Conservation (phyloP, 64 coral and sea anemone species). For the Pachyseris speciosa region DNA sequence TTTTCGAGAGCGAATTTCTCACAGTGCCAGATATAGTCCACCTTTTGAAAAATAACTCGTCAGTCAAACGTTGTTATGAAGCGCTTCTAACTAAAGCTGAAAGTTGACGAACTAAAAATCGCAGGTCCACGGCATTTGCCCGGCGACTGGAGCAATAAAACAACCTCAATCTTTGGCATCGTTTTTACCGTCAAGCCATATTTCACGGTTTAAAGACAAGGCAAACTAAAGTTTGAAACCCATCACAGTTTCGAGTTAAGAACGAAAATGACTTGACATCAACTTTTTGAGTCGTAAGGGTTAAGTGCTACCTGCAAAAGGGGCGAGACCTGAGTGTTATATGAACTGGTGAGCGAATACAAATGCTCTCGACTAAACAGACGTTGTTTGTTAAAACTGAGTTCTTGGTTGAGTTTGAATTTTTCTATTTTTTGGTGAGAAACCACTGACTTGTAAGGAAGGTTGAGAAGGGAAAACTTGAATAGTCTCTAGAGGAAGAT, state of each 20-base stretch:
- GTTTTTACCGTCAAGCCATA: background rate
- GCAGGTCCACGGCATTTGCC: too few relatives aligned
- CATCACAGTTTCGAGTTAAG: background rate
- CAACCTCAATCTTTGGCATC: too few relatives aligned
- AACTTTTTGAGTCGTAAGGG: background rate
- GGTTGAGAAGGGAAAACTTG: too few relatives aligned
- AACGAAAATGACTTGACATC: background rate
- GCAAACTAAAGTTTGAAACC: background rate
- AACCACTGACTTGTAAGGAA: background rate
- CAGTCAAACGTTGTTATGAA: too few relatives aligned
- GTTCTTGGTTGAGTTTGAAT: background rate
- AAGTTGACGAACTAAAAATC: too few relatives aligned
- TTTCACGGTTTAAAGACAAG: background rate
- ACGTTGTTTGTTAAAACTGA: background rate
- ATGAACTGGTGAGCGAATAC: background rate
- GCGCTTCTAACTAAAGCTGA: too few relatives aligned
- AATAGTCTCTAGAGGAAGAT: too few relatives aligned
- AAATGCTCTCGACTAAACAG: background rate
- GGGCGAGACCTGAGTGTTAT: background rate
- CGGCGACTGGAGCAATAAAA: too few relatives aligned
- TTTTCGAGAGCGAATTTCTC: too few relatives aligned
- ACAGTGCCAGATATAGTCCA: too few relatives aligned
- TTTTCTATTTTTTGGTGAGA: background rate
- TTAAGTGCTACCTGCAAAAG: constrained; percentile 12
- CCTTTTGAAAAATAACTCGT: too few relatives aligned